These are phyloP conservation scores for Syngnathus floridae DNA, from an alignment of 2,113 vertebrate species.

Conservation along the genomic window DNA sequence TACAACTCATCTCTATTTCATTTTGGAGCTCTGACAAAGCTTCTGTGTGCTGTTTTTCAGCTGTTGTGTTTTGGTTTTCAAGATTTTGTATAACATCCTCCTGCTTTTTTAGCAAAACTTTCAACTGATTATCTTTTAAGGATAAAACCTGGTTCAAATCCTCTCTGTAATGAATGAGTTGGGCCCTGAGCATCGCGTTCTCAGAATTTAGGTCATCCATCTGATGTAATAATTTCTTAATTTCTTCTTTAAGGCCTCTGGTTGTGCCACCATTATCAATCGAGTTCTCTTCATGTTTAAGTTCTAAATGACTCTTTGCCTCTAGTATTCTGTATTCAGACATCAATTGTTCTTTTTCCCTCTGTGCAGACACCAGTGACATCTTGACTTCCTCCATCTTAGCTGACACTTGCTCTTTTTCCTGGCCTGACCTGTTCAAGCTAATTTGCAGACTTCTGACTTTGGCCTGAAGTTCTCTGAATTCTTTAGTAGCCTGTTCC, in stretches of 20 bases:
- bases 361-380: slow-evolving; percentile 77
- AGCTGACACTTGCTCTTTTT: slow-evolving; percentile 65
- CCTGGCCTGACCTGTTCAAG: slow-evolving; percentile 56
- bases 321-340: slow-evolving; percentile 70
- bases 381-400: slow-evolving; percentile 76
- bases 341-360: slow-evolving; percentile 73
- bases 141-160: slow-evolving; percentile 84
- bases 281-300: slow-evolving; percentile 60
- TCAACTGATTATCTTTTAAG: slow-evolving; percentile 83
- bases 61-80: slow-evolving; percentile 66
- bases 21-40: slow-evolving; percentile 50
- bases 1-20: slow-evolving; percentile 45
- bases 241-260: slow-evolving; percentile 72
- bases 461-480: slow-evolving; percentile 60
- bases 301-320: slow-evolving; percentile 52
- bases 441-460: slow-evolving; percentile 65
- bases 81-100: slow-evolving; percentile 77
- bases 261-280: slow-evolving; percentile 57
- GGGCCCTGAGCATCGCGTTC: slow-evolving; percentile 84
- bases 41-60: slow-evolving; percentile 67
- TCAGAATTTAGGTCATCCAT: slow-evolving; percentile 86
- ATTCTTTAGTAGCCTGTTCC: slow-evolving; percentile 59
- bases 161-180: slow-evolving; percentile 80
- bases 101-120: slow-evolving; percentile 80
- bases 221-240: slow-evolving; percentile 71